A percentile compares a stretch with the other conserved stretches of the same genome.
phyloP scores from a whole-genome alignment of 2,113 vertebrate species.

The Phyllostomus hastatus region DNA sequence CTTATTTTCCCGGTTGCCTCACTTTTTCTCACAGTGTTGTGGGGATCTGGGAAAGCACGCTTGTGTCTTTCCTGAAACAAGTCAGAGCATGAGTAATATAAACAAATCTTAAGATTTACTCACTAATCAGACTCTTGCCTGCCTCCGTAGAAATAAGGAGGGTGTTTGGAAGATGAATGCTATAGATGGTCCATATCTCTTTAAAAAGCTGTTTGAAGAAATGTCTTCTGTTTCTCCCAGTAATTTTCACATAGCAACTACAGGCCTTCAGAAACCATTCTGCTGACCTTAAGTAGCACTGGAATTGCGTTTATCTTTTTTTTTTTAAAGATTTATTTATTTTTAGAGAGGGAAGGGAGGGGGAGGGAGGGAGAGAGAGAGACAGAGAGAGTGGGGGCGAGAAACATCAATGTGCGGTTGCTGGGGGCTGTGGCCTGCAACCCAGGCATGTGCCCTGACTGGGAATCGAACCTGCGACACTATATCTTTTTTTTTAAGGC shows the following conservation, averaged over 20 bases:
- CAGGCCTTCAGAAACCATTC: background rate
- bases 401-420: too few relatives aligned
- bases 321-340: too few relatives aligned
- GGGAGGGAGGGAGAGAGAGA: too few relatives aligned
- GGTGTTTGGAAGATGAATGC: background rate
- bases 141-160: background rate
- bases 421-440: too few relatives aligned
- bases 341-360: too few relatives aligned
- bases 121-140: background rate
- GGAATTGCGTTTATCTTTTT: background rate
- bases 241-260: background rate
- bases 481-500: too few relatives aligned
- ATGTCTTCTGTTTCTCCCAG: background rate
- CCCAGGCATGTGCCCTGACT: too few relatives aligned
- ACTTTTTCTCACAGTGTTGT: background rate
- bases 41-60: background rate
- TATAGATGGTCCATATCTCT: background rate
- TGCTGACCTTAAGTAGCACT: background rate
- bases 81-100: background rate
- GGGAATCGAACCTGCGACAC: too few relatives aligned
- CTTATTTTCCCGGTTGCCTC: background rate
- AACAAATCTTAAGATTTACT: background rate
- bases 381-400: too few relatives aligned
- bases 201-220: background rate
- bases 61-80: constrained; percentile 7